Base-by-base conservation (phyloP, 2,888 invertebrate species). In the Azorinus chamasolen region DNA sequence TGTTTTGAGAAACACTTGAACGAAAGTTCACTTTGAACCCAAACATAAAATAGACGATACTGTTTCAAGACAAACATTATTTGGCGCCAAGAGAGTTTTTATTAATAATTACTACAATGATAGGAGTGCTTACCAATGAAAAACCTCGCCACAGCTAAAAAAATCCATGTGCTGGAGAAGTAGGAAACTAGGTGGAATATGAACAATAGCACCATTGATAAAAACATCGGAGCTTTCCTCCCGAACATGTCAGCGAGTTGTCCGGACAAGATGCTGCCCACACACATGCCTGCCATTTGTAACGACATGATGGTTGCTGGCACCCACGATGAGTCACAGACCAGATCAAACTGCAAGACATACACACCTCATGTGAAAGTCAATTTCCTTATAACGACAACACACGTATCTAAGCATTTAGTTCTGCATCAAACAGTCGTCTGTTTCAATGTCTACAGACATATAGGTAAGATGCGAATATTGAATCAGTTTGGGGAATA, bases 221-320 rank as follows among this genome's bases (percentile, higher is more conserved):
- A 22, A 20, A 76, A 71, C 24, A 78, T 78, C 4, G 85, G 73
- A 12, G 73, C 73, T 53, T 83, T 83, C 1, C 85, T 57, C 0
- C 85, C 85, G 24, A 82, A 82, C 4, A 72, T 46, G 51, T 85
- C 85, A 1, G 81, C 76, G 12, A 81, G 27, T 22, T 82, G 79
- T 3, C 83, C 83, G 14, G 66, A 63, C 4, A 75, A 37, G 1
- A 82, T 22, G 6, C 74, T 68, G 1, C 83, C 76, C 8, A 82
- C 51, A 55, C 82, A 57, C 51, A 82, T 66, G 0, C 83, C 83
- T 14, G 45, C 63, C 83, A 84, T 84, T 50, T 82, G 83, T 25
- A 84, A 61, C 1, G 79, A 79, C 27, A 76, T 77, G 1, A 81
- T 77, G 16, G 72, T 72, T 25, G 70, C 66, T 20, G 77, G 69